Conservation (phyloP, 2,797 vertebrate genomes). For the Champsocephalus gunnari region DNA sequence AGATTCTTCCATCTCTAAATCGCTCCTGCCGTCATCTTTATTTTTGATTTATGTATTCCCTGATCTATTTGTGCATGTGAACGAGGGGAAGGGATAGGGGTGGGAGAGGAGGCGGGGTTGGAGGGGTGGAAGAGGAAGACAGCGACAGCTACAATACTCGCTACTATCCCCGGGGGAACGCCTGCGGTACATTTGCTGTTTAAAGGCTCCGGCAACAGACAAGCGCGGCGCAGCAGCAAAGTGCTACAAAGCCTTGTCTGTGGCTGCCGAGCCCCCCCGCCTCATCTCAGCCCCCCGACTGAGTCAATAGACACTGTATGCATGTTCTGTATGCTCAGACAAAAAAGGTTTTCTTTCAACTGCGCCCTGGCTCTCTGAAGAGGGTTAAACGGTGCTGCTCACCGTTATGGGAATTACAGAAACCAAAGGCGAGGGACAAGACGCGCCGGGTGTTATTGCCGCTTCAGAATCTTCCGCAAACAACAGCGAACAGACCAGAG, state of each 20-base stretch:
- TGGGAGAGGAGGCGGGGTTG: constrained; percentile 16
- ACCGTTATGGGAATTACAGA: constrained; percentile 74
- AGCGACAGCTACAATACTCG: constrained; percentile 78
- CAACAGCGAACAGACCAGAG: constrained; percentile 68
- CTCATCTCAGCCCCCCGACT: constrained; percentile 56
- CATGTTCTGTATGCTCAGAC: constrained; percentile 81
- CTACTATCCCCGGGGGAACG: constrained; percentile 80
- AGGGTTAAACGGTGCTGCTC: constrained; percentile 80
- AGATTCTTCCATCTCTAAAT: constrained; percentile 83
- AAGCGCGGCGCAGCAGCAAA: constrained; percentile 64
- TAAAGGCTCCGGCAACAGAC: constrained; percentile 80
- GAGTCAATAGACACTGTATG: constrained; percentile 80
- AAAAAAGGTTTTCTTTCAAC: constrained; percentile 82
- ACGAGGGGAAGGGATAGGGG: constrained; percentile 62
- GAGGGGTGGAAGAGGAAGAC: constrained; percentile 65
- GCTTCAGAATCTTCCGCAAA: constrained; percentile 68
- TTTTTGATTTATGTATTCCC: constrained; percentile 89
- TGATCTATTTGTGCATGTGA: constrained; percentile 87
- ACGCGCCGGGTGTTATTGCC: constrained; percentile 58
- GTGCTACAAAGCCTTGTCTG: constrained; percentile 78
- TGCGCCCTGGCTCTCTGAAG: constrained; percentile 72
- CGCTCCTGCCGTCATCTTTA: constrained; percentile 87
- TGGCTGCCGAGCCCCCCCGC: constrained; percentile 67
- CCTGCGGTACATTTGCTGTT: constrained; percentile 85
- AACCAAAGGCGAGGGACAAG: constrained; percentile 68